Base-by-base conservation (phyloP, 1,140 invertebrate genomes). In the Pinna nobilis region DNA sequence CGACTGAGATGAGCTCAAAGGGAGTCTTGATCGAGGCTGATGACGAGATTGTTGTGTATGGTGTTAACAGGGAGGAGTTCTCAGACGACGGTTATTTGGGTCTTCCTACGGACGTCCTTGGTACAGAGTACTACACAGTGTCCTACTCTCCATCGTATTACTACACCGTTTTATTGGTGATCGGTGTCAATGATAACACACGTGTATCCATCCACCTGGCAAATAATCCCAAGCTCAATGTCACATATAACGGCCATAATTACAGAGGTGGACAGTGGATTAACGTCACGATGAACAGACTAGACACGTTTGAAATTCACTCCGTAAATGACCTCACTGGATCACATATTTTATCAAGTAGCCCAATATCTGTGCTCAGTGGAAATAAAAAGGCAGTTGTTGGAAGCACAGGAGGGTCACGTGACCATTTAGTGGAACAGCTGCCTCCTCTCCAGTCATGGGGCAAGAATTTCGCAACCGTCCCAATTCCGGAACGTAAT, bases 381-480 rank as follows among this genome's bases (percentile, higher is more conserved):
- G 84, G 82, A 15, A 81, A 81, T 63, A 47, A 44, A n/a, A 77
- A 72, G 55, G 75, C 77, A 11, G 53, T 53, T 18, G 68, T 84
- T 47, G 57, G 70, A 4, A 35, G 23, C 5, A 23, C 55, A 2
- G 76, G 63, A 23, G 55, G 39, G 4, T 67, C 60, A 47, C 41
- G 74, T 30, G 83, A 83, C 64, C 83, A 86, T 61, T 53, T 86
- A 32, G 83, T 80, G 6, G 82, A 82, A 50, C 74, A 78, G 67
- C 50, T 84, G 25, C 55, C 78, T 57, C 78, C 81, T 2, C 71
- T 78, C 7, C 39, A 66, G 28, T 76, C 78, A 2, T 85, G 84
- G 84, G 84, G 84, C 18, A 80, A 70, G 23, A 50, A 44, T 20
- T 85, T 82, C 53, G 37, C 74, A 33, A 75, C 71, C 9, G 70